phyloP scores from a whole-genome alignment of 92 coral and sea anemone species.

The Porites lobata region DNA sequence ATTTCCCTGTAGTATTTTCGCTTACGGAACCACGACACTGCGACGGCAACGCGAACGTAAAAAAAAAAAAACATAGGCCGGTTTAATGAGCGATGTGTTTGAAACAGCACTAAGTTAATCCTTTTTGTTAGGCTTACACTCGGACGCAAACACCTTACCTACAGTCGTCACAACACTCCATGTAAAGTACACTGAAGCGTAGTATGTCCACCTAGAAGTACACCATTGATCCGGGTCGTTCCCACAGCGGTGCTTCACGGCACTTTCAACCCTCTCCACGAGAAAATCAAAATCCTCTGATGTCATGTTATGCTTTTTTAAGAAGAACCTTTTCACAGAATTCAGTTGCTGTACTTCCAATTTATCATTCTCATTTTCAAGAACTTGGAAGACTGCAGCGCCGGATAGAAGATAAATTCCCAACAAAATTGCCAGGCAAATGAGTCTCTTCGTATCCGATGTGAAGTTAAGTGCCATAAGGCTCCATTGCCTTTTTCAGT shows the following conservation, averaged over 20 bases:
- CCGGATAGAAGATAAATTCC: conserved; percentile 94
- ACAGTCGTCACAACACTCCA: conserved; percentile 99
- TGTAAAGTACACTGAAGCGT: conserved; percentile 96
- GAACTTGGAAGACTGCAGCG: conserved; percentile 95
- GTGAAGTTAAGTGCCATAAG: conserved; percentile 81
- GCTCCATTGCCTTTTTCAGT: conserved; percentile 78
- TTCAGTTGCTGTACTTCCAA: conserved; percentile 74
- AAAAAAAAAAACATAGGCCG: too few species aligned
- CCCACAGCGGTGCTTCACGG: conserved; percentile 89
- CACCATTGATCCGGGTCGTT: conserved; percentile 92
- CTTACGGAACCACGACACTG: too few species aligned
- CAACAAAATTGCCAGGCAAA: conserved; percentile 74
- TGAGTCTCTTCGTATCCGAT: conserved; percentile 87
- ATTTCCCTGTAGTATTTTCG: too few species aligned
- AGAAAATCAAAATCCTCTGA: conserved; percentile 82
- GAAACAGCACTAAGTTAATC: too few species aligned
- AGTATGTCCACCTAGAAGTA: conserved; percentile 91
- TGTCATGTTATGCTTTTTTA: conserved; percentile 80
- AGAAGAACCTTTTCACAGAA: conserved; percentile 67
- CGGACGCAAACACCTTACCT: conserved; percentile 64
- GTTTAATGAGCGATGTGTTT: too few species aligned
- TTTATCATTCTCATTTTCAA: conserved; percentile 90
- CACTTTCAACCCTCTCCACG: conserved; percentile 82
- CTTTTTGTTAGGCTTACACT: too few species aligned
- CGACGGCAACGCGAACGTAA: too few species aligned